phyloP scores from a whole-genome alignment of 2,113 vertebrate genomes.

The Lates calcarifer region DNA sequence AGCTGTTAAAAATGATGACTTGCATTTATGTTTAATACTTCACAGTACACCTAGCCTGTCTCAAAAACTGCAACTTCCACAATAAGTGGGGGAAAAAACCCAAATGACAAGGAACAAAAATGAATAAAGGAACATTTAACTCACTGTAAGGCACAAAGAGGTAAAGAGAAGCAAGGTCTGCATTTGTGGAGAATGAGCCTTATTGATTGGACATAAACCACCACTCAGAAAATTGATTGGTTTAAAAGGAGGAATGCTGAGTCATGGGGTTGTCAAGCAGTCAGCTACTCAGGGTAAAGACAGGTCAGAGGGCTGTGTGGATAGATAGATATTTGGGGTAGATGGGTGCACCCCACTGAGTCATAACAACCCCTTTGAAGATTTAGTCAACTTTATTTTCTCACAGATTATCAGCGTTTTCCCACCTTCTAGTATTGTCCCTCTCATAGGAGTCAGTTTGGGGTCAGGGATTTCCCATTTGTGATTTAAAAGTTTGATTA shows the following conservation, averaged over 20 bases:
- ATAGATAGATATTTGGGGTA: conserved; percentile 24
- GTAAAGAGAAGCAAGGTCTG: conserved; percentile 41
- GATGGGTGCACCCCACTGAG: background rate
- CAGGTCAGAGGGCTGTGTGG: conserved; percentile 29
- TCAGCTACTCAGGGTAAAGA: conserved; percentile 24
- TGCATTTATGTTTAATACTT: conserved; percentile 5
- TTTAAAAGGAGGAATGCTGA: conserved; percentile 56
- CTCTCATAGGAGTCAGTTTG: background rate
- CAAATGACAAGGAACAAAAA: conserved; percentile 9
- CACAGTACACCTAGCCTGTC: background rate
- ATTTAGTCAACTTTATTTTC: background rate
- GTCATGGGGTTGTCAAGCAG: conserved; percentile 42
- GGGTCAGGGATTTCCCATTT: conserved; percentile 20
- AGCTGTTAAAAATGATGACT: background rate
- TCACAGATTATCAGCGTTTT: conserved; percentile 13
- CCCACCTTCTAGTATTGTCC: background rate
- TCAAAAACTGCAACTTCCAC: conserved; percentile 1
- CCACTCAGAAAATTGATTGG: conserved; percentile 41
- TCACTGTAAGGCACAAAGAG: conserved; percentile 4
- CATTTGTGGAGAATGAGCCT: conserved; percentile 55
- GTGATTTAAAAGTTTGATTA: background rate
- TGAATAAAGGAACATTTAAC: conserved; percentile 21
- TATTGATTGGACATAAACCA: conserved; percentile 68
- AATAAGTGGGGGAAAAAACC: background rate
- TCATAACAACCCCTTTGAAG: background rate